A percentile compares a stretch with the other conserved stretches of the same genome.
Evolutionary conservation across 2,797 vertebrate genomes (phyloP).

Genomic region (Salmo trutta): DNA sequence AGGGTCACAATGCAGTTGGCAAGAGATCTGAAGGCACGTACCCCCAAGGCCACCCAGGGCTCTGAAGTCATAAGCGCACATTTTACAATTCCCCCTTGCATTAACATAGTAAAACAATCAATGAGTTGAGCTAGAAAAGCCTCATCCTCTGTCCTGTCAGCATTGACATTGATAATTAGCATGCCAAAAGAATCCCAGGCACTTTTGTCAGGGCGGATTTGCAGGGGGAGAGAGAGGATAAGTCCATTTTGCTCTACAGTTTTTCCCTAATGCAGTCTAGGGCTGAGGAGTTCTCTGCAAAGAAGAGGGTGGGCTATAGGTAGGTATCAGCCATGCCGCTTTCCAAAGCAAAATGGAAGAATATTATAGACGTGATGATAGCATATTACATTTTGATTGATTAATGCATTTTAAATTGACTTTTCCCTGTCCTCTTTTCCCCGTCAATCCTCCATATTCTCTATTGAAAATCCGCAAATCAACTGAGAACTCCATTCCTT

Average conservation of each 20-base stretch:
- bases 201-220: slow-evolving; percentile 63
- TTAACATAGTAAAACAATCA: slow-evolving; percentile 61
- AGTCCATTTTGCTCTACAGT: slow-evolving; percentile 65
- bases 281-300: slow-evolving; percentile 45
- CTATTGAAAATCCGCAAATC: too few relatives aligned
- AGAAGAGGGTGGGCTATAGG: slow-evolving; percentile 52
- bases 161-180: slow-evolving; percentile 67
- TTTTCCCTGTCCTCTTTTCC: too few relatives aligned
- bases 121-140: slow-evolving; percentile 23
- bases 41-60: slow-evolving; percentile 46
- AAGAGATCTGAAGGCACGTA: slow-evolving; percentile 53
- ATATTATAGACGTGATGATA: not conserved
- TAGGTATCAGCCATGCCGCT: slow-evolving; percentile 49
- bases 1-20: slow-evolving; percentile 68
- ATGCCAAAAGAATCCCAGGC: slow-evolving; percentile 53
- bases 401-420: too few relatives aligned
- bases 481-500: too few relatives aligned
- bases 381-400: too few relatives aligned
- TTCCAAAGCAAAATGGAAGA: slow-evolving; percentile 50
- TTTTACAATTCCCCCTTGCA: slow-evolving; percentile 37
- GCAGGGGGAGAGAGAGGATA: slow-evolving; percentile 57
- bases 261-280: slow-evolving; percentile 62
- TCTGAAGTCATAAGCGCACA: slow-evolving; percentile 58
- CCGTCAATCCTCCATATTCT: too few relatives aligned
- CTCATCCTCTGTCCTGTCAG: slow-evolving; percentile 58